Percentiles rank a stretch among this genome's conserved stretches.
Conservation (phyloP, 35 echinoderm and acorn worm species). For the Chiridota heheva region DNA sequence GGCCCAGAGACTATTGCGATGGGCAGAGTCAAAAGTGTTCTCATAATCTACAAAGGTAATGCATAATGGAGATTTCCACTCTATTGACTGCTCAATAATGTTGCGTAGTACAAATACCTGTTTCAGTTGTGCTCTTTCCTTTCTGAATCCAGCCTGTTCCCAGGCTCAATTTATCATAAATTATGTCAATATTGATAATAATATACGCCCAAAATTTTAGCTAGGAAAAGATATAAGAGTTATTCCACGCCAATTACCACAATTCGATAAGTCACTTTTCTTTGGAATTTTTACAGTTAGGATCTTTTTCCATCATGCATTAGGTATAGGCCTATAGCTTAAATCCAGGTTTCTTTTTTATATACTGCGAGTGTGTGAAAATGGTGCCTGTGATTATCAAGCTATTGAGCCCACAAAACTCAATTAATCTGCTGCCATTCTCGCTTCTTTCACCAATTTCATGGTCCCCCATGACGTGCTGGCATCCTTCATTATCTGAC, state of each 20-base stretch:
- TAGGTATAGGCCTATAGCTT: not conserved
- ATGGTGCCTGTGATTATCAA: constrained; percentile 43
- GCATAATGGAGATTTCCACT: not conserved
- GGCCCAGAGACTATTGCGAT: not conserved
- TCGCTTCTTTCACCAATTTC: constrained; percentile 25
- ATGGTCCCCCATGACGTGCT: constrained; percentile 26
- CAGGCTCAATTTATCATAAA: not conserved
- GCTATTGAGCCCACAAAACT: constrained; percentile 14
- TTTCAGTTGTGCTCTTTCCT: constrained; percentile 9
- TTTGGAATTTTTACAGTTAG: constrained; percentile 26
- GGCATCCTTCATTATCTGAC: constrained; percentile 3
- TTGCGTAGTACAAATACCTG: not conserved
- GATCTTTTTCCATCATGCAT: constrained; percentile 29
- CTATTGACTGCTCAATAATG: constrained; percentile 5
- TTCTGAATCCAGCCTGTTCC: constrained; percentile 33
- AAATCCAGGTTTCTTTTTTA: constrained; percentile 26
- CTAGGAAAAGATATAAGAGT: constrained; percentile 26
- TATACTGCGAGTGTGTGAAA: constrained; percentile 33
- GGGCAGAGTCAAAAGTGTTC: constrained; percentile 2
- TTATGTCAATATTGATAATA: not conserved
- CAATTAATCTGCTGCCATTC: constrained; percentile 29
- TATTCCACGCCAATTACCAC: constrained; percentile 22
- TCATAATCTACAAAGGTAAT: not conserved
- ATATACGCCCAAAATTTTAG: constrained; percentile 5
- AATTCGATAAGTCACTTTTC: constrained; percentile 5